These are phyloP conservation scores for Meloidogyne hapla DNA, from an alignment of 1,140 invertebrate genomes.

Conservation along the genomic window DNA sequence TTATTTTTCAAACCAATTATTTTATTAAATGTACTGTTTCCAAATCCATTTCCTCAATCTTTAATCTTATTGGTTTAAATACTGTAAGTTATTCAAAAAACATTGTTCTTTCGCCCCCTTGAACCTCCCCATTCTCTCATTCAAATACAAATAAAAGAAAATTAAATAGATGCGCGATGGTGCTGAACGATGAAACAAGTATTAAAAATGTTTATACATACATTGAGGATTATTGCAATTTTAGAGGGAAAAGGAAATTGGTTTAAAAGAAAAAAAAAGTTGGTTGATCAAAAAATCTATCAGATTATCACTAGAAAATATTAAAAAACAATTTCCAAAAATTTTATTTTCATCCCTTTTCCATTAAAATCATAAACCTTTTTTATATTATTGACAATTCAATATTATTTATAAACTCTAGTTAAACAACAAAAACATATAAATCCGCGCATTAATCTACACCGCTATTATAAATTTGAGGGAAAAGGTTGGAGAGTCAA, in stretches of 20 bases:
- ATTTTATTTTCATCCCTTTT: neutral
- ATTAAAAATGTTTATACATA: neutral
- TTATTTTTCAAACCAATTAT: neutral
- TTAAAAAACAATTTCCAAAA: too few relatives aligned
- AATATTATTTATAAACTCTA: neutral
- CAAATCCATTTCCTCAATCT: neutral
- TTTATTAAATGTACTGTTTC: neutral
- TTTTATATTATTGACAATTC: neutral
- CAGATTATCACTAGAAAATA: too few relatives aligned
- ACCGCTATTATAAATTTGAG: neutral
- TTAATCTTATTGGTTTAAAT: neutral
- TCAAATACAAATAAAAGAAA: neutral
- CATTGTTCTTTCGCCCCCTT: neutral
- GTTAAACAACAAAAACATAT: neutral
- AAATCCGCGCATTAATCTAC: neutral
- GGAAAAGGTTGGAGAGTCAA: neutral
- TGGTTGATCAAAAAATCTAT: too few relatives aligned
- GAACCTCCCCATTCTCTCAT: neutral
- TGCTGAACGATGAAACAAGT: constrained; percentile 1
- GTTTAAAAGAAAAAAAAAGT: neutral
- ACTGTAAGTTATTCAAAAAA: neutral
- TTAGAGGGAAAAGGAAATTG: neutral
- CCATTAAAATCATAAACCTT: neutral
- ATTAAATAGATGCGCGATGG: neutral
- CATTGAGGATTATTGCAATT: neutral